Conservation (phyloP, 2,888 invertebrate genomes). For the Sminthurinus aureus region DNA sequence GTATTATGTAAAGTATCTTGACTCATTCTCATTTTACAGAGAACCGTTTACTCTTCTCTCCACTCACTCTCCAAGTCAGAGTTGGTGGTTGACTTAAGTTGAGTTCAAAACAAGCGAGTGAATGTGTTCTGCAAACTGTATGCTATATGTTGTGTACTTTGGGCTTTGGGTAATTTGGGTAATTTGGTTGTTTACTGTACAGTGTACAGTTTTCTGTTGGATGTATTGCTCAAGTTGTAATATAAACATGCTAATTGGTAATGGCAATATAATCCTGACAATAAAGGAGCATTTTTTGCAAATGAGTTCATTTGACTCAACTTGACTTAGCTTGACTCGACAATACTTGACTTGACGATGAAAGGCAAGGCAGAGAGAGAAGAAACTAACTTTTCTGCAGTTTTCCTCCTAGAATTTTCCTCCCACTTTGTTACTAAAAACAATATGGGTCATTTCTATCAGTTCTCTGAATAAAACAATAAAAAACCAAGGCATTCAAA, state of each 20-base stretch:
- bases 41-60: neutral
- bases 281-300: neutral
- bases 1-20: neutral
- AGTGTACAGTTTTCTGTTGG: neutral
- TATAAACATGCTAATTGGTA: no score
- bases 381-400: neutral
- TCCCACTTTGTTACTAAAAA: conserved; percentile 6
- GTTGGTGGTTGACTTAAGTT: neutral
- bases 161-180: neutral
- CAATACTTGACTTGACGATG: neutral
- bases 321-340: neutral
- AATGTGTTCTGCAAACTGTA: no score
- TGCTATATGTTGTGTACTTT: no score
- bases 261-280: no score
- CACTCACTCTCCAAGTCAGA: neutral
- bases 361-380: neutral
- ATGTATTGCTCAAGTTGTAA: no score
- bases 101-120: neutral
- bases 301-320: neutral
- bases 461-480: neutral
- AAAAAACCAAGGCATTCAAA: no score
- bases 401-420: conserved; percentile 26
- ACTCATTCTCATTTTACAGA: neutral
- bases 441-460: conserved; percentile 35
- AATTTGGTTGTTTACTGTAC: neutral